Evolutionary conservation across 1,140 invertebrate species (phyloP), one percentile per base, ranked within the genome.

Genomic region (Pissodes strobi): DNA sequence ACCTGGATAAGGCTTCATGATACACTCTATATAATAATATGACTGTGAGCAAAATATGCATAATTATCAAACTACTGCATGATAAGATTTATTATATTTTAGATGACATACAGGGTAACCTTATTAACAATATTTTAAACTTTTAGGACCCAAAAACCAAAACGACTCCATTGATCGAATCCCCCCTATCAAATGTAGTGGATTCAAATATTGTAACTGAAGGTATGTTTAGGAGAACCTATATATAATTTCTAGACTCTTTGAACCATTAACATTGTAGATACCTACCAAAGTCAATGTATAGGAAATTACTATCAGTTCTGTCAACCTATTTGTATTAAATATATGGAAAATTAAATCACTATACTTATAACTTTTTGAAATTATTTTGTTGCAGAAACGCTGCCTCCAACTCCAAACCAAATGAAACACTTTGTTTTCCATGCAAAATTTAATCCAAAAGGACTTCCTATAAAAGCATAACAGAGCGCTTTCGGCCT

Each of bases 1-100:
- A n/a, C 52, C 13, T 4, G 15, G 21, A 55, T 6, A 55, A 9
- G 52, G 52, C 38, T 55, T 55, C 15, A 55, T n/a, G 9, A 55
- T 46, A 12, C n/a, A n/a, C n/a, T n/a, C n/a, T n/a, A n/a, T n/a
- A n/a, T n/a, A n/a, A n/a, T n/a, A n/a, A n/a, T n/a, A n/a, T n/a
- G n/a, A n/a, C n/a, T n/a, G n/a, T n/a, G n/a, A n/a, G n/a, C n/a
- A n/a, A n/a, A n/a, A n/a, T n/a, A n/a, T n/a, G n/a, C n/a, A n/a
- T n/a, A n/a, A n/a, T n/a, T n/a, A n/a, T n/a, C n/a, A n/a, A n/a
- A 12, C n/a, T 34, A 9, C 9, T 34, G 9, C 13, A 6, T 34
- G 5, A 30, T 30, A 30, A 30, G 5, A 30, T 4, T 30, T 30
- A 12, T 6, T 6, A 30, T 6, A 6, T 30, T 4, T 4, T 12